A percentile compares a stretch with the other conserved stretches of the same genome.
Evolutionary conservation across 2,113 vertebrate species (phyloP).

Genomic region (Leucoraja erinaceus): DNA sequence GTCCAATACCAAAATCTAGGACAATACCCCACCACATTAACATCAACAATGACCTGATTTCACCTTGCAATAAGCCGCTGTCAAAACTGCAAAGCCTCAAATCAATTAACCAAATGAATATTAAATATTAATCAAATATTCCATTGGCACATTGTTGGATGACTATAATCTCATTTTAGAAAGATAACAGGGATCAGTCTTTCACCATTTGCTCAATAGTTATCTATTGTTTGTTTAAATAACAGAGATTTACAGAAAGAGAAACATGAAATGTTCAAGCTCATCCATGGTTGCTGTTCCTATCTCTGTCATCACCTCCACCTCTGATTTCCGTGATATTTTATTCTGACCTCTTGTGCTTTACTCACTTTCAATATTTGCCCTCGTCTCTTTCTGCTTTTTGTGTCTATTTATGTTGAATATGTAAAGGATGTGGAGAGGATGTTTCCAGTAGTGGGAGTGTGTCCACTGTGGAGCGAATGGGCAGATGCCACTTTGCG

Average conservation of each 20-base stretch:
- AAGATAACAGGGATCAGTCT: background rate
- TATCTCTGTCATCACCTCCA: too few relatives aligned
- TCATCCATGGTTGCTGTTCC: too few relatives aligned
- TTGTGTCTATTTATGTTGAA: too few relatives aligned
- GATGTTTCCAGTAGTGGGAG: too few relatives aligned
- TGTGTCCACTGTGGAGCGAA: too few relatives aligned
- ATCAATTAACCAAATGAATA: background rate
- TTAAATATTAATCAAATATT: constrained; percentile 11
- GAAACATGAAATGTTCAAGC: background rate
- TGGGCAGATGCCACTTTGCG: too few relatives aligned
- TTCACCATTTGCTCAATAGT: background rate
- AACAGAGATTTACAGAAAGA: background rate
- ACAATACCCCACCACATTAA: background rate
- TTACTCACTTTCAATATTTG: too few relatives aligned
- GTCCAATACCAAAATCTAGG: background rate
- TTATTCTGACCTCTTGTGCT: too few relatives aligned
- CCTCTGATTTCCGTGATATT: too few relatives aligned
- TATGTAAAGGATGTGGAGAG: too few relatives aligned
- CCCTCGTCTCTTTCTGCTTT: too few relatives aligned
- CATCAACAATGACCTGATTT: background rate
- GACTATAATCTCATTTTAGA: background rate
- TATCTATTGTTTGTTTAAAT: background rate
- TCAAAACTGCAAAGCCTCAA: background rate
- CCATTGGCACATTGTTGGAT: background rate
- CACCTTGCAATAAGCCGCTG: background rate